These are phyloP conservation scores for Hypomesus transpacificus DNA, from an alignment of 2,113 vertebrate genomes.

Conservation along the genomic window DNA sequence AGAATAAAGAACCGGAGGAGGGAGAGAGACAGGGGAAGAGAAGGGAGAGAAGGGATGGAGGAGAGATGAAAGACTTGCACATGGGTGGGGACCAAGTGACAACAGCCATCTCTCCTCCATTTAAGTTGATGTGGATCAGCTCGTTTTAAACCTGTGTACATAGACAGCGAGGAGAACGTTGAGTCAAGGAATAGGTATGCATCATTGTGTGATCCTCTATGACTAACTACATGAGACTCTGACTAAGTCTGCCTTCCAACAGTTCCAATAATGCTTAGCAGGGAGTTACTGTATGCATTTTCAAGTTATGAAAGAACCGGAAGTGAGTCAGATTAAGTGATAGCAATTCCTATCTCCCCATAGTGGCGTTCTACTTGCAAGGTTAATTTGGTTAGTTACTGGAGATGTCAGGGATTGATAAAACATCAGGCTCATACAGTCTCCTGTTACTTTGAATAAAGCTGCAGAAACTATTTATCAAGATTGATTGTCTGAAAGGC, in stretches of 20 bases:
- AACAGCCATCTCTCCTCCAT: not conserved
- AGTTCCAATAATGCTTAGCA: conserved; percentile 17
- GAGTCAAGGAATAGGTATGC: conserved; percentile 44
- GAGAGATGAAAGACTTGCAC: not conserved
- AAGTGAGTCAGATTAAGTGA: not conserved
- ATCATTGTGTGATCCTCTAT: conserved; percentile 17
- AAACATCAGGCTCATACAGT: too few species aligned
- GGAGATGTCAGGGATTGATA: not conserved
- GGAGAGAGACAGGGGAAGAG: not conserved
- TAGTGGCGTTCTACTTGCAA: too few species aligned
- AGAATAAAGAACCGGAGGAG: not conserved
- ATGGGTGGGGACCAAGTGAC: not conserved
- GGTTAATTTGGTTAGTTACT: not conserved
- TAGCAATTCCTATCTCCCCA: too few species aligned
- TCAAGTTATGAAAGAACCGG: not conserved
- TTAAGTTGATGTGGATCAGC: not conserved
- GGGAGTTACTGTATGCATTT: not conserved
- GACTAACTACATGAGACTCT: conserved; percentile 11
- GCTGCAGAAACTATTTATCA: not conserved
- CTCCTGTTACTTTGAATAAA: not conserved
- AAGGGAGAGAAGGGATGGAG: not conserved
- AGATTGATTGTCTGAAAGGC: not conserved
- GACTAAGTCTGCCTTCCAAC: conserved; percentile 27
- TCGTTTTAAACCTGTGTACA: not conserved
- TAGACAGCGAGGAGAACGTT: conserved; percentile 17